phyloP scores from a whole-genome alignment of 2,888 invertebrate genomes.

The Ophonus ardosiacus region DNA sequence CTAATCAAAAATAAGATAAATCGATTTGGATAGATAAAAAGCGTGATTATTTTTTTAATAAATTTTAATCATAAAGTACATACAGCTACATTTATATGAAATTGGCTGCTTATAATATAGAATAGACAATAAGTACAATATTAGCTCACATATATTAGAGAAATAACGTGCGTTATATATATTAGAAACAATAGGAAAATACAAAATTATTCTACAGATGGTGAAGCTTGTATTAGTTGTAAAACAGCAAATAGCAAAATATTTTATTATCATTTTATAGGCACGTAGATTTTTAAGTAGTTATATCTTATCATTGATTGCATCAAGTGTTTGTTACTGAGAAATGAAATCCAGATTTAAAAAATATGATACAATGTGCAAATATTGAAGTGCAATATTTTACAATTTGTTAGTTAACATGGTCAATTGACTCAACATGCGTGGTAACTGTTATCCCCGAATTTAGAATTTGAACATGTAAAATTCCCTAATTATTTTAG shows the following conservation, averaged over 20 bases:
- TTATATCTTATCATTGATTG: not conserved
- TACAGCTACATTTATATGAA: not conserved
- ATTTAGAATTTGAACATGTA: too few relatives aligned
- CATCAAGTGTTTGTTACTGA: not conserved
- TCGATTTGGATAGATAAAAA: too few relatives aligned
- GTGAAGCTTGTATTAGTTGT: not conserved
- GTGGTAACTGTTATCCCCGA: too few relatives aligned
- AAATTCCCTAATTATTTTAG: too few relatives aligned
- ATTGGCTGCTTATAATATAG: not conserved
- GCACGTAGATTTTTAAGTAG: not conserved
- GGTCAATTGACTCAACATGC: too few relatives aligned
- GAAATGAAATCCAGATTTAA: too few relatives aligned
- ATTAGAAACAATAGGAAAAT: not conserved
- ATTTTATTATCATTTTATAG: not conserved
- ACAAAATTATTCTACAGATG: not conserved
- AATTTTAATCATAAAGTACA: slow-evolving; percentile 37
- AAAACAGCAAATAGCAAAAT: not conserved
- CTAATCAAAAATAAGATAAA: too few relatives aligned
- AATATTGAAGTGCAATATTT: too few relatives aligned
- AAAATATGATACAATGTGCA: too few relatives aligned
- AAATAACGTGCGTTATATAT: not conserved
- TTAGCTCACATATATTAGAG: not conserved
- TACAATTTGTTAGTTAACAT: too few relatives aligned
- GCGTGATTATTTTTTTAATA: not conserved
- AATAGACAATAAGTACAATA: slow-evolving; percentile 3